phyloP scores from a whole-genome alignment of 2,797 vertebrate species.

The Dryobates pubescens region DNA sequence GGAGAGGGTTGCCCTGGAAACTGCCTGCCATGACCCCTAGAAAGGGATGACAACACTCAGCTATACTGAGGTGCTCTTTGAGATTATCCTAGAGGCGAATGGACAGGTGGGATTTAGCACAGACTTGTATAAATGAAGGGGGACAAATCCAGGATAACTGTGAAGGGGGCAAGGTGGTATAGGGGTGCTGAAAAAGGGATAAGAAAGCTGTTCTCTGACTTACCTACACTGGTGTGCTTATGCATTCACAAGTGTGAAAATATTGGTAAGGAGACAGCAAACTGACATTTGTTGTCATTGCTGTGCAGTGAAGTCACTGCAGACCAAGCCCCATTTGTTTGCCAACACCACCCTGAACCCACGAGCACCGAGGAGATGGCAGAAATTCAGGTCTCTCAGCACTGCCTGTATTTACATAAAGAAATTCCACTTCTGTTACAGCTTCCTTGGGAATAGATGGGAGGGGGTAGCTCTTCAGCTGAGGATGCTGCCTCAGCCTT shows the following conservation, averaged over 20 bases:
- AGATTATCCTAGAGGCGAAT: not conserved
- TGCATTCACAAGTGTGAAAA: not conserved
- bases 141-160: not conserved
- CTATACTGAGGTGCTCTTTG: not conserved
- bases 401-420: not conserved
- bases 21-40: rapidly evolving
- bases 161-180: not conserved
- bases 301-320: not conserved
- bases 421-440: slow-evolving; percentile 16
- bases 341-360: not conserved
- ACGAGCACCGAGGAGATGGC: not conserved
- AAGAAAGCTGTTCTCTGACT: not conserved
- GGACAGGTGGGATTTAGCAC: not conserved
- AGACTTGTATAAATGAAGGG: not conserved
- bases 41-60: not conserved
- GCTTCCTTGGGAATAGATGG: not conserved
- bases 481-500: slow-evolving; percentile 56
- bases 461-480: not conserved
- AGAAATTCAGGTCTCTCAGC: not conserved
- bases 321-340: no score
- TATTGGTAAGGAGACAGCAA: not conserved
- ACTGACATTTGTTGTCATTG: not conserved
- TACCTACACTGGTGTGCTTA: not conserved
- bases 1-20: not conserved
- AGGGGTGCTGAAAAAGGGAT: not conserved